Evolutionary conservation across 1,140 invertebrate species (phyloP).

Genomic region (Solen grandis): DNA sequence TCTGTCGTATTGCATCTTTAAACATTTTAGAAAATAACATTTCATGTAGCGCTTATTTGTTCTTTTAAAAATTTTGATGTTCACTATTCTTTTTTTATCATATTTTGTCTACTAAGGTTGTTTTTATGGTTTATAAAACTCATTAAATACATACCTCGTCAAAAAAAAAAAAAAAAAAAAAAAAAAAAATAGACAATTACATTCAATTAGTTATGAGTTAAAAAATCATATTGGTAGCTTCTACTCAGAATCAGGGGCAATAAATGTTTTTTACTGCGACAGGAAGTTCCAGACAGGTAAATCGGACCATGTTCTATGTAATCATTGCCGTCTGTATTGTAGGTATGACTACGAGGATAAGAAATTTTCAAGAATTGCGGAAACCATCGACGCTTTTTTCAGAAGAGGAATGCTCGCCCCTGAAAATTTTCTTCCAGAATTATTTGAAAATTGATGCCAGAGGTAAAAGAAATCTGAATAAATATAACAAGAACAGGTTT

Average conservation of each 20-base stretch:
- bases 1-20: too few relatives aligned
- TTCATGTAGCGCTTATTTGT: too few relatives aligned
- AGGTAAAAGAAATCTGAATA: background rate
- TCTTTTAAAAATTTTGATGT: too few relatives aligned
- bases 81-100: too few relatives aligned
- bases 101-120: too few relatives aligned
- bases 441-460: background rate
- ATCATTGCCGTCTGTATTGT: background rate
- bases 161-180: too few relatives aligned
- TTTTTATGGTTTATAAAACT: too few relatives aligned
- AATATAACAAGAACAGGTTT: background rate
- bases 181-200: too few relatives aligned
- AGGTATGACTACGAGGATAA: conserved; percentile 5
- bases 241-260: background rate
- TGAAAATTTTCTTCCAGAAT: conserved; percentile 21
- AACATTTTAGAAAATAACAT: too few relatives aligned
- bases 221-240: background rate
- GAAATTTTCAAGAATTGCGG: background rate
- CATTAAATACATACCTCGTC: too few relatives aligned
- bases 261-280: background rate
- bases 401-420: conserved; percentile 24
- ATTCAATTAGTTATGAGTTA: conserved; percentile 2
- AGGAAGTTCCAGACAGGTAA: background rate
- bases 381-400: conserved; percentile 20
- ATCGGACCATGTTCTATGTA: background rate